These are phyloP conservation scores for Altica lythri DNA, from an alignment of 2,888 invertebrate species.

Conservation along the genomic window DNA sequence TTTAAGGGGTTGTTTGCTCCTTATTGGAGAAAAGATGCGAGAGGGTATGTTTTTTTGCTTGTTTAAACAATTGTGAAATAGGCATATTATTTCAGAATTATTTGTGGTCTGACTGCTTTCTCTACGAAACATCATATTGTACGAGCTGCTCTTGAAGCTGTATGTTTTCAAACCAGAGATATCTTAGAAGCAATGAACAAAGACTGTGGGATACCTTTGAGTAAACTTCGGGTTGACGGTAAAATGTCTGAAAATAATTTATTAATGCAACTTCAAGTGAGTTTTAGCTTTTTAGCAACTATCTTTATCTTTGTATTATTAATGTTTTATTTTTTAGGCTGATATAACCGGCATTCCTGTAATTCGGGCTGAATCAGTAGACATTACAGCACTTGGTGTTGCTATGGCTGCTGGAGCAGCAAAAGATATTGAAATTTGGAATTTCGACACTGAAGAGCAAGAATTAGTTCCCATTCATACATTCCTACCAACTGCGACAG, in stretches of 20 bases:
- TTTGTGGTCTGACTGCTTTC: slow-evolving; percentile 92
- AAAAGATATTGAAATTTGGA: slow-evolving; percentile 67
- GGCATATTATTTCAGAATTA: slow-evolving; percentile 65
- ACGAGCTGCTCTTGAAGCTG: slow-evolving; percentile 91
- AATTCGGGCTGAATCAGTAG: slow-evolving; percentile 82
- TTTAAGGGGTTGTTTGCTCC: slow-evolving; percentile 97
- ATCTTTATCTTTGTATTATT: not conserved
- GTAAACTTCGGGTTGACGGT: slow-evolving; percentile 90
- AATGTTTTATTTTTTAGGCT: slow-evolving; percentile 59
- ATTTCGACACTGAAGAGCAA: slow-evolving; percentile 64
- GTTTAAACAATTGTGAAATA: no score
- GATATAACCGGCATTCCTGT: slow-evolving; percentile 92
- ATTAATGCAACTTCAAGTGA: slow-evolving; percentile 87
- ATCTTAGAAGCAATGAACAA: slow-evolving; percentile 92
- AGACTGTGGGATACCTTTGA: slow-evolving; percentile 85
- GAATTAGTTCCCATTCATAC: slow-evolving; percentile 71
- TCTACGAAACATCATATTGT: slow-evolving; percentile 93
- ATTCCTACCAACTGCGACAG: slow-evolving; percentile 80
- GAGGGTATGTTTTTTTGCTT: slow-evolving; percentile 85
- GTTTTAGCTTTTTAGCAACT: not conserved
- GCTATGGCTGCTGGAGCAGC: slow-evolving; percentile 91
- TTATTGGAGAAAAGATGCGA: slow-evolving; percentile 96
- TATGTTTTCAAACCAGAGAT: slow-evolving; percentile 95
- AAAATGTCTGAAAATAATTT: slow-evolving; percentile 88
- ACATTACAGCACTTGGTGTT: slow-evolving; percentile 91